Base-by-base conservation (phyloP, 2,888 invertebrate genomes). In the Vanessa cardui region DNA sequence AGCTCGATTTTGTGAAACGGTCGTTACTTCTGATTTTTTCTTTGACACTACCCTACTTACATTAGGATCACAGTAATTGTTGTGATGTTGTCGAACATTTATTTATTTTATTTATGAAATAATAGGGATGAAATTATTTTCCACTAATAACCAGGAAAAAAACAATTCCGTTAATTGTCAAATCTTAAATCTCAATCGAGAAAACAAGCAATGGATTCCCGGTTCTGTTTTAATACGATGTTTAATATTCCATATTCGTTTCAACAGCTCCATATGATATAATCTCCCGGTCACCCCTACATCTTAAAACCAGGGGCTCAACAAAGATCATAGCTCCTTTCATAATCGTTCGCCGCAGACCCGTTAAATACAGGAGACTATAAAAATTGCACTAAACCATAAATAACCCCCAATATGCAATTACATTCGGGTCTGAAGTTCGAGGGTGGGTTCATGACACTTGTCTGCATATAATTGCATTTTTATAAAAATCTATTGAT, bases 371-470 rank as follows among this genome's bases (percentile, higher is more conserved):
- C 90, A 90, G 88, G 77, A 83, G 83, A 79, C 86, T 80, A 88
- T 90, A 90, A 90, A 90, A 90, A 87, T 90, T 84, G 86, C 83
- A 82, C 83, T 82, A 85, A 83, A 80, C 84, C 86, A 90, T 90
- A 90, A 90, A 90, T 90, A 86, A 81, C 81, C 79, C 76, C 71
- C 80, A 78, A 84, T 86, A 88, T 89, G 86, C 87, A 85, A 88
- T 90, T 89, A 89, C 78, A 80, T 73, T 70, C 70, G 75, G 73
- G 75, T 72, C 66, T 62, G 71, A 73, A 65, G 71, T 70, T 75
- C 66, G 74, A 68, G 79, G 76, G 78, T 75, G 70, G 45, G 62
- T 66, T 58, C 52, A 33, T 69, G 62, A 50, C 70, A 69, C 72
- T 54, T 69, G 70, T 68, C 73, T 74, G 70, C 70, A 65, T 64